Conservation (phyloP, 2,113 vertebrate species). For the Aldabrachelys gigantea region DNA sequence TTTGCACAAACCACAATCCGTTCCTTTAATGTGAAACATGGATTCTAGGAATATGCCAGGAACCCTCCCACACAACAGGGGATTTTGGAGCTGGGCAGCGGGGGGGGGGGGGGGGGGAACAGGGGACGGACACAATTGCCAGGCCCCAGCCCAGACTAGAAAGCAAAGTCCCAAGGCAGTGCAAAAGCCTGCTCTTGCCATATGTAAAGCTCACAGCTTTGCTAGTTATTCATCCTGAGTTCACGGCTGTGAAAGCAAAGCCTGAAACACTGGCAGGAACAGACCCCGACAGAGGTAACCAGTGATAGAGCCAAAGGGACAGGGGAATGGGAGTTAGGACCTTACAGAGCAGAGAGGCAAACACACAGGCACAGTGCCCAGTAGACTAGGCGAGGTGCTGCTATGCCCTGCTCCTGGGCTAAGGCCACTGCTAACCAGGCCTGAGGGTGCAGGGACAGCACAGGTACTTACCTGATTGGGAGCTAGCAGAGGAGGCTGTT, state of each 20-base stretch:
- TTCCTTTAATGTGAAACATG: neutral
- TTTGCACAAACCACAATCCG: neutral
- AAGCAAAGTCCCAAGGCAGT: neutral
- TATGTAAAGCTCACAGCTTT: neutral
- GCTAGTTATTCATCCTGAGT: no score
- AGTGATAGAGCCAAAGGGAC: fast-evolving
- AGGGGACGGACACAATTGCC: neutral
- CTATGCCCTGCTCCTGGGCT: neutral
- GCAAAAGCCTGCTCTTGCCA: neutral
- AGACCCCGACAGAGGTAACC: no score
- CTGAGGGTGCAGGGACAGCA: neutral
- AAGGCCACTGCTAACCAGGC: neutral
- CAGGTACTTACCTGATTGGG: neutral
- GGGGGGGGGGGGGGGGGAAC: no score
- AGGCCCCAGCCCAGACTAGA: neutral
- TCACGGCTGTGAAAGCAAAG: neutral
- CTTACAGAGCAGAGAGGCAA: neutral
- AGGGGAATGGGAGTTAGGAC: fast-evolving
- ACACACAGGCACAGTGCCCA: neutral
- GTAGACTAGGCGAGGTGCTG: neutral
- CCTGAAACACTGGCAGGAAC: neutral
- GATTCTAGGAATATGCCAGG: no score
- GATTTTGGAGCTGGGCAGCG: no score
- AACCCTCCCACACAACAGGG: neutral
- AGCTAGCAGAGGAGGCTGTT: neutral